These are phyloP conservation scores for Nasonia longicornis DNA, from an alignment of 1,140 invertebrate species.

Conservation along the genomic window DNA sequence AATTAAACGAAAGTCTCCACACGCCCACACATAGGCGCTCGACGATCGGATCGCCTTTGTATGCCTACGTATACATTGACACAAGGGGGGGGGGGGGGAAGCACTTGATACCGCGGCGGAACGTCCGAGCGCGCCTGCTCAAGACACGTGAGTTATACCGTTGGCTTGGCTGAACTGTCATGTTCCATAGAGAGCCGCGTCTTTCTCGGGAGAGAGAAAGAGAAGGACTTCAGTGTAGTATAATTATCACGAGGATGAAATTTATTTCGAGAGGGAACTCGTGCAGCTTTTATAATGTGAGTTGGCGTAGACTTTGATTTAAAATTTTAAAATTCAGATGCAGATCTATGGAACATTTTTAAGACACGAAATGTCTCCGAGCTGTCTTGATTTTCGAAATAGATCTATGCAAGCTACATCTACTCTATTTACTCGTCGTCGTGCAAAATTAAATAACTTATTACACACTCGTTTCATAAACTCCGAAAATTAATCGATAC, in stretches of 20 bases:
- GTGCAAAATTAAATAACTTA: too few species aligned
- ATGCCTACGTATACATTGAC: conserved; percentile 17
- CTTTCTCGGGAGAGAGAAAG: background rate
- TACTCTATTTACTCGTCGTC: too few species aligned
- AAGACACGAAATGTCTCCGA: too few species aligned
- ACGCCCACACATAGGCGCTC: background rate
- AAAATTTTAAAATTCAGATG: too few species aligned
- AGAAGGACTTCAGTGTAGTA: background rate
- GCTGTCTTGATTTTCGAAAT: too few species aligned
- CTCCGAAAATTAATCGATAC: too few species aligned
- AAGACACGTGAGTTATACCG: conserved; percentile 25
- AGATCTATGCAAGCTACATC: too few species aligned
- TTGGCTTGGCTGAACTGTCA: background rate
- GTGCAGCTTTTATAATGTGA: too few species aligned
- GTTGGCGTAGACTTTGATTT: too few species aligned
- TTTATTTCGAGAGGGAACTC: background rate
- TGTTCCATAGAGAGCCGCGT: background rate
- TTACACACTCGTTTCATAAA: too few species aligned
- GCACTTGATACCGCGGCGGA: background rate
- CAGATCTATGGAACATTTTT: too few species aligned
- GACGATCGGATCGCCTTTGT: background rate
- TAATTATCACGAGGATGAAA: background rate
- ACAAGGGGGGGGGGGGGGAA: background rate
- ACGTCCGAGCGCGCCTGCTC: background rate
- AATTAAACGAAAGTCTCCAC: conserved; percentile 29